phyloP scores from a whole-genome alignment of 2,113 vertebrate species.

The Vidua macroura region DNA sequence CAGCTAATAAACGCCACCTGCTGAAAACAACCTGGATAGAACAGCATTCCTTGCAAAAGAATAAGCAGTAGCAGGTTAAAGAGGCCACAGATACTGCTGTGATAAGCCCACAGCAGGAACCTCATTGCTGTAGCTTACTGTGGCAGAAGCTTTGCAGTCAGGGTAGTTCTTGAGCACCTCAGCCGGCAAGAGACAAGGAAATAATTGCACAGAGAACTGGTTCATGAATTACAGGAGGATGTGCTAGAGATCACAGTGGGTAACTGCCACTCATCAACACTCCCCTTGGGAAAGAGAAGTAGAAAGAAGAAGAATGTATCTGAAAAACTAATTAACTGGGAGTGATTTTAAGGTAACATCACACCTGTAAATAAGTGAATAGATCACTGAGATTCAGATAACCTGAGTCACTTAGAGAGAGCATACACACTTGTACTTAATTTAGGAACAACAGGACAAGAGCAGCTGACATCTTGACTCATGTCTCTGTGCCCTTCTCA shows the following conservation, averaged over 20 bases:
- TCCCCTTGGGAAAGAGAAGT: background rate
- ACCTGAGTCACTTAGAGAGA: background rate
- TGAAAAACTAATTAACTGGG: background rate
- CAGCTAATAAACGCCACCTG: conserved; percentile 38
- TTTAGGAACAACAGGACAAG: background rate
- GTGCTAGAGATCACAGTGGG: background rate
- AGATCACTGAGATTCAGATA: background rate
- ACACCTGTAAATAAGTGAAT: background rate
- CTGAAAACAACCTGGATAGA: background rate
- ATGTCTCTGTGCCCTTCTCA: background rate
- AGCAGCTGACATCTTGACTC: background rate
- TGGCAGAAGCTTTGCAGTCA: background rate
- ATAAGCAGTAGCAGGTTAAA: background rate
- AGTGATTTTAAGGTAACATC: background rate
- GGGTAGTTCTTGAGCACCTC: background rate
- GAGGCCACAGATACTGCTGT: accelerated
- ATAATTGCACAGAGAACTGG: background rate
- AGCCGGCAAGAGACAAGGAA: background rate
- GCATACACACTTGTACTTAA: background rate
- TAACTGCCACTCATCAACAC: background rate
- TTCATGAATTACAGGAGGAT: background rate
- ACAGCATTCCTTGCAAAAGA: background rate
- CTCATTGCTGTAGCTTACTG: background rate
- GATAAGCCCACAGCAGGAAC: background rate
- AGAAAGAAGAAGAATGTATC: background rate